Base-by-base conservation (phyloP, 2,888 invertebrate species). In the Mayetiola destructor region DNA sequence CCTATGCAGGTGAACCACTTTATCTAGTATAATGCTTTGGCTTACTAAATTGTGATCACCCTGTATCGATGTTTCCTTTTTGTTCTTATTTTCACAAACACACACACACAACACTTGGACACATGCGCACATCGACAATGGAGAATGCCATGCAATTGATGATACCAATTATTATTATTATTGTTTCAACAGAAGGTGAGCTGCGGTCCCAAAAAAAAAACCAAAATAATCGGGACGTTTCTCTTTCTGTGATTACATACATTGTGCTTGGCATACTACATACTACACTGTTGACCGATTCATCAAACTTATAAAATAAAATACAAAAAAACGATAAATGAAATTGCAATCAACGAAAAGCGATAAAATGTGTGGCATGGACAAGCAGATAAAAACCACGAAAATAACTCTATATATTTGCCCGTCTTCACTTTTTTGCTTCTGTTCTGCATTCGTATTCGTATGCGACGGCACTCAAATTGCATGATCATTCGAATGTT, bases 381-480 rank as follows among this genome's bases (percentile, higher is more conserved):
- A 48, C 48, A 48, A 27, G 5, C 48, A 48, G 48, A 48, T 48
- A 48, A 48, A 48, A 48, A 27, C 48, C 48, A 48, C 48, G 27
- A 48, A 48, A 48, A 48, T 27, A 27, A 27, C 27, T 27, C 27
- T 27, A n/a, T 10, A 23, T 48, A 27, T n/a, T 40, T 23, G 12
- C 6, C n/a, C n/a, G 48, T 48, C 27, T 27, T 48, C 48, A n/a
- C n/a, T 27, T 48, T 48, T n/a, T 40, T 23, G 12, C 6, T 20
- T 21, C 8, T 4, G 10, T 40, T 9, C 10, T 12, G 16, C 10
- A 18, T 5, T 40, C 40, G 8, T 40, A 21, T 20, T 21, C 21
- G 6, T 27, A 21, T 14, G n/a, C 27, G 48, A 23, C 23, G 12
- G 21, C 48, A 8, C 23, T n/a, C 48, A 4, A n/a, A 48, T 16